phyloP scores from a whole-genome alignment of 2,113 vertebrate genomes.

The Smithornis capensis region DNA sequence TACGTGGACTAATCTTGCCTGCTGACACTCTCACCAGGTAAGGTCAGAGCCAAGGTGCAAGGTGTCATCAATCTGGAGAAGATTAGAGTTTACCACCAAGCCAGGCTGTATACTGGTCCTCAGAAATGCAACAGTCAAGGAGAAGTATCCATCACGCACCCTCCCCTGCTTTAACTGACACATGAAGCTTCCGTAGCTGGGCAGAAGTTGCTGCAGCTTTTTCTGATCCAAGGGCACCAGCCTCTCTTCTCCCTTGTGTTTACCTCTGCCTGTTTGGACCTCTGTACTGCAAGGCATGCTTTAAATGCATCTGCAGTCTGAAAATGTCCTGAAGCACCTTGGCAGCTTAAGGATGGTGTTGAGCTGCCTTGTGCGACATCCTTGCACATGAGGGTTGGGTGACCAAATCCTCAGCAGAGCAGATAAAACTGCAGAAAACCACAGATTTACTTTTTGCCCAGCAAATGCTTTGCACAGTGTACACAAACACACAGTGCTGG shows the following conservation, averaged over 20 bases:
- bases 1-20: fast-evolving
- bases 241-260: neutral
- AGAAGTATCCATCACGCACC: neutral
- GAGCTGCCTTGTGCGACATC: neutral
- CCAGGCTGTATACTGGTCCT: neutral
- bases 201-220: neutral
- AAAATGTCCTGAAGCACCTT: neutral
- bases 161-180: neutral
- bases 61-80: neutral
- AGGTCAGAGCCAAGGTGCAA: neutral
- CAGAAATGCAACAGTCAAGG: neutral
- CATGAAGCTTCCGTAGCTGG: neutral
- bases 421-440: neutral
- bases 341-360: neutral
- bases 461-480: neutral
- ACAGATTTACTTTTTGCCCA: neutral
- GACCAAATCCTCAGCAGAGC: neutral
- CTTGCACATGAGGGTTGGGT: fast-evolving
- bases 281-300: neutral
- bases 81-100: neutral
- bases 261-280: neutral
- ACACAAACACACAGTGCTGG: neutral
- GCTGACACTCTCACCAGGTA: neutral
- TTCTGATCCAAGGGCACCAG: neutral
- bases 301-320: neutral